A percentile compares a stretch with the other conserved stretches of the same genome.
Evolutionary conservation across 2,797 vertebrate genomes (phyloP).

Genomic region (Takifugu rubripes): DNA sequence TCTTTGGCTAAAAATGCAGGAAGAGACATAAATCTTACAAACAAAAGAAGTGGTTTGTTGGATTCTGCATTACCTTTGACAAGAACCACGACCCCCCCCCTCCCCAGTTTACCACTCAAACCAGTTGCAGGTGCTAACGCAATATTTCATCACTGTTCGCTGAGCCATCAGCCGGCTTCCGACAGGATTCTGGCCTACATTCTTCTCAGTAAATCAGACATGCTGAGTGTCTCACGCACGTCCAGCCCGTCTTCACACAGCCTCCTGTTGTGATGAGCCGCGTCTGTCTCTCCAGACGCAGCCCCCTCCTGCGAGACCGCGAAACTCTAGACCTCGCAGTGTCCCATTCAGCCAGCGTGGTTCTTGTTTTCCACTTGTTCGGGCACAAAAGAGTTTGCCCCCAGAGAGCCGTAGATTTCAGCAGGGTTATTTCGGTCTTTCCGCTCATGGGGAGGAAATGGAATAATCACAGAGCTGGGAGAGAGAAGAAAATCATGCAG

Average conservation of each 20-base stretch:
- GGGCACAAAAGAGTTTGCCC: constrained; percentile 66
- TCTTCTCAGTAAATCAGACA: constrained; percentile 26
- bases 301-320: constrained; percentile 32
- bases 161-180: constrained; percentile 31
- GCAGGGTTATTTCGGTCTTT: constrained; percentile 73
- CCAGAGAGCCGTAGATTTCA: constrained; percentile 73
- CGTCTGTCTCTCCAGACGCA: constrained; percentile 41
- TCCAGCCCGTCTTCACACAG: constrained; percentile 21
- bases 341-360: constrained; percentile 49
- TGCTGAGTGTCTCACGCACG: constrained; percentile 33
- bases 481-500: constrained; percentile 51
- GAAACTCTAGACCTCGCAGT: constrained; percentile 55
- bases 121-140: constrained; percentile 26
- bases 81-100: constrained; percentile 5
- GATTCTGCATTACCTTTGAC: neutral
- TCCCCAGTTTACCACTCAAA: constrained; percentile 4
- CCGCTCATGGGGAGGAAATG: constrained; percentile 73
- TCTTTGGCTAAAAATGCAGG: neutral
- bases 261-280: constrained; percentile 50
- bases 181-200: constrained; percentile 22
- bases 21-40: neutral
- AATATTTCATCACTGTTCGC: constrained; percentile 45
- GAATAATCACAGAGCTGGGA: constrained; percentile 72
- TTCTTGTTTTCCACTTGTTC: constrained; percentile 69
- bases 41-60: neutral